Evolutionary conservation across 2,888 invertebrate genomes (phyloP), one percentile per base, ranked within the genome.

Genomic region (Temnothorax rugatulus): DNA sequence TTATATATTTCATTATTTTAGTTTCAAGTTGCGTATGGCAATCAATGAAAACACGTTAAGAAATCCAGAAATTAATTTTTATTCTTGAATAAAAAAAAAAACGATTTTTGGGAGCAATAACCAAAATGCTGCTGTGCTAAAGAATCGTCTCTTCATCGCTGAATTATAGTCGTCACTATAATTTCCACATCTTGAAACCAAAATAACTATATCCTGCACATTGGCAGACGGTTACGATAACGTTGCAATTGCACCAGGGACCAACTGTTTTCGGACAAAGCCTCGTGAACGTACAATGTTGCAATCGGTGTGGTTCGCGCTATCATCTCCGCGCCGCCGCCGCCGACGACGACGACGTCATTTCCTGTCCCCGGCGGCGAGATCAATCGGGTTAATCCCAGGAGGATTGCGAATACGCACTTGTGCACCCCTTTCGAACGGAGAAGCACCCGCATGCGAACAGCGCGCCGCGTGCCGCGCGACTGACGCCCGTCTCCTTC

Each of bases 401-500:
- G 59, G 25, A 82, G 76, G 76, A 34, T n/a, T 52, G 64, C 82
- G 76, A 64, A 63, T 69, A 68, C 81, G 59, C 81, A 77, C 57
- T 50, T 47, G 44, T 83, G 73, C 82, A 89, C 85, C 84, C 18
- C 66, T 69, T 68, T 25, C 77, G 66, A 57, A 71, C 82, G 79
- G 69, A 76, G 74, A 86, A 66, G 59, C 75, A 86, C 71, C 82
- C 86, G 85, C 90, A 88, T 92, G 91, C 93, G 93, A 92, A 91
- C 93, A 91, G 91, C 92, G 92, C 92, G 92, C 94, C 94, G 93
- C 94, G 92, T 93, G 92, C 92, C 93, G 94, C 93, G 93, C 93
- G 94, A 94, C 94, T 94, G 93, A 91, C 92, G 92, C 91, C 89
- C 90, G 79, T 83, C 79, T 84, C 69, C 86, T 84, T 86, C 83